Base-by-base conservation (phyloP, 2,797 vertebrate genomes). In the Aulostomus chinensis region DNA sequence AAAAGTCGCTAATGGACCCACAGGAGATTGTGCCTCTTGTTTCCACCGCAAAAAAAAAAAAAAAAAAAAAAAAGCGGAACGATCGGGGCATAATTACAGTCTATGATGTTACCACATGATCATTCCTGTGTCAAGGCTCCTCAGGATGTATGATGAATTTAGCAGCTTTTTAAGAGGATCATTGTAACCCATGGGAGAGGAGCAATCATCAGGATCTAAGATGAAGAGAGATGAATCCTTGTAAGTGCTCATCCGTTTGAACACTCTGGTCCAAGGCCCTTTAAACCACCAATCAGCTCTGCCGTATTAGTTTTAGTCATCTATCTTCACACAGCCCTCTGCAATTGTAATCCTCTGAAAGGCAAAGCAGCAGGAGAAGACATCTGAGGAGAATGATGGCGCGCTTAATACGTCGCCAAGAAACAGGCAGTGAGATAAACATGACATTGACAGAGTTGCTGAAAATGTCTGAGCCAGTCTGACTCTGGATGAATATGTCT, bases 161-260 rank as follows among this genome's bases (percentile, higher is more conserved):
- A n/a, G n/a, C n/a, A n/a, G n/a, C n/a, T n/a, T n/a, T n/a, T n/a
- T n/a, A n/a, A n/a, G n/a, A n/a, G n/a, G n/a, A n/a, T n/a, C n/a
- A n/a, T n/a, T 42, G 61, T 56, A 55, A 68, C 57, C 66, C 65
- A 28, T 35, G 56, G 56, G 67, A 78, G 54, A 45, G 36, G 10
- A 60, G 64, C 38, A 70, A 78, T 76, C 53, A 78, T 49, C 40
- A 5, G 21, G 38, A 47, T 38, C 54, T 18, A 24, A 53, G 71
- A 72, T 39, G 66, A 72, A 80, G 66, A 71, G 52, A 63, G 59
- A 75, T 68, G 43, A n/a, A n/a, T n/a, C 56, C 66, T 57, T 67
- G 54, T 62, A 58, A 42, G 48, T 28, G 64, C 63, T 71, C 59
- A 68, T 59, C n/a, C 58, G 30, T 54, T 60, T 1, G 13, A 49